These are phyloP conservation scores for Drosophila leonis DNA, from an alignment of 2,888 invertebrate genomes.

Conservation along the genomic window DNA sequence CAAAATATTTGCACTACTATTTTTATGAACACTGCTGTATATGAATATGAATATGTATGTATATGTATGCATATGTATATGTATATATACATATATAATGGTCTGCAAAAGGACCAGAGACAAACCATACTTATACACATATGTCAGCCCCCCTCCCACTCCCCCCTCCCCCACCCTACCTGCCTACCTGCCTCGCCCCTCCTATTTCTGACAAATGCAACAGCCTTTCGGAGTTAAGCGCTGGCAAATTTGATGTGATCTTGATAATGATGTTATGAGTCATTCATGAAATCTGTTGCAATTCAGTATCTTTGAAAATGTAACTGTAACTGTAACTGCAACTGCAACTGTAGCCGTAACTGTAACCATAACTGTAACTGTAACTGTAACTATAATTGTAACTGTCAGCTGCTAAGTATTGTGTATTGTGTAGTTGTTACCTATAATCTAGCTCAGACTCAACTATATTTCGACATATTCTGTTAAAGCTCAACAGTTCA, in stretches of 20 bases:
- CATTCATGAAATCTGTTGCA: constrained; percentile 12
- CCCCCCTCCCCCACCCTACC: not conserved
- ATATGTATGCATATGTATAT: not conserved
- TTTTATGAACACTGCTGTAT: too few species aligned
- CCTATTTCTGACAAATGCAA: constrained; percentile 36
- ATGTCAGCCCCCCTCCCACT: not conserved
- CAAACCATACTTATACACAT: not conserved
- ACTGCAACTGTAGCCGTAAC: constrained; percentile 17
- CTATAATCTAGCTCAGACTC: constrained; percentile 38
- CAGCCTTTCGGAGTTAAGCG: constrained; percentile 30
- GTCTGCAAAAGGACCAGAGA: not conserved
- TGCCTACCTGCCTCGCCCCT: not conserved
- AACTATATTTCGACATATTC: constrained; percentile 17
- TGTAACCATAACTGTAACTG: constrained; percentile 25
- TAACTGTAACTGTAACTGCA: constrained; percentile 20
- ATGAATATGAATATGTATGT: not conserved
- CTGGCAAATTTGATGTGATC: constrained; percentile 59
- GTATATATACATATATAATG: too few species aligned
- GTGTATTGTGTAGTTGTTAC: constrained; percentile 29
- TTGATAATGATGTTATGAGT: constrained; percentile 45
- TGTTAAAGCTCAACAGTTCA: constrained; percentile 45
- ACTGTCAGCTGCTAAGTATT: constrained; percentile 44
- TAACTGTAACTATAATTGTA: constrained; percentile 19
- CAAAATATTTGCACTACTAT: too few species aligned
- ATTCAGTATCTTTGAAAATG: not conserved